Percentiles rank a stretch among this genome's conserved stretches.
These are phyloP conservation scores for Dyspetes luteomarginatus DNA, from an alignment of 2,888 invertebrate species.

Conservation along the genomic window DNA sequence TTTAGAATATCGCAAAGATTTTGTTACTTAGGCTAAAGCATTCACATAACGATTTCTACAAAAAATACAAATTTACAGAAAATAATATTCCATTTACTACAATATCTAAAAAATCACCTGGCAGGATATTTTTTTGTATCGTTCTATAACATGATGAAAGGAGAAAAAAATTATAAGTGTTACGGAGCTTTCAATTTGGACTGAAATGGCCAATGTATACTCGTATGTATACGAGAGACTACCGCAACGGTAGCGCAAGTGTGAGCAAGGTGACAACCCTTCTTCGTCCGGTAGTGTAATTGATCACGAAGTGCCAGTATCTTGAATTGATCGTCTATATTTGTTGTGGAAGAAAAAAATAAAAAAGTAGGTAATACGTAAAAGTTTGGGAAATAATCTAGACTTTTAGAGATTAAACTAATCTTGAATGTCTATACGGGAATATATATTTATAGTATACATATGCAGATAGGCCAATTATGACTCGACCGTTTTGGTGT, in stretches of 20 bases:
- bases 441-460: constrained; percentile 3
- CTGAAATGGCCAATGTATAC: too few species aligned
- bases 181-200: too few species aligned
- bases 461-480: not conserved
- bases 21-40: too few species aligned
- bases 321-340: not conserved
- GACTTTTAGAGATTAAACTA: constrained; percentile 18
- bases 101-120: too few species aligned
- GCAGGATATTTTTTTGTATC: too few species aligned
- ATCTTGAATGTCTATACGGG: constrained; percentile 15
- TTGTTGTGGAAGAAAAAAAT: not conserved
- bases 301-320: constrained; percentile 24
- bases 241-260: constrained; percentile 17
- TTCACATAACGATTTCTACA: too few species aligned
- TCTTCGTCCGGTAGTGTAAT: constrained; percentile 27
- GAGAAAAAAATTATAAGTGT: too few species aligned
- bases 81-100: too few species aligned
- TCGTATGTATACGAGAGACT: constrained; percentile 24
- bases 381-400: constrained; percentile 23
- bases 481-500: constrained; percentile 14
- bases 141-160: too few species aligned
- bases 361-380: not conserved
- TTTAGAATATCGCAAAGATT: too few species aligned
- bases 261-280: not conserved
- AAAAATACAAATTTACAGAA: too few species aligned